Base-by-base conservation (phyloP, 2,888 invertebrate species). In the Eulithis prunata region DNA sequence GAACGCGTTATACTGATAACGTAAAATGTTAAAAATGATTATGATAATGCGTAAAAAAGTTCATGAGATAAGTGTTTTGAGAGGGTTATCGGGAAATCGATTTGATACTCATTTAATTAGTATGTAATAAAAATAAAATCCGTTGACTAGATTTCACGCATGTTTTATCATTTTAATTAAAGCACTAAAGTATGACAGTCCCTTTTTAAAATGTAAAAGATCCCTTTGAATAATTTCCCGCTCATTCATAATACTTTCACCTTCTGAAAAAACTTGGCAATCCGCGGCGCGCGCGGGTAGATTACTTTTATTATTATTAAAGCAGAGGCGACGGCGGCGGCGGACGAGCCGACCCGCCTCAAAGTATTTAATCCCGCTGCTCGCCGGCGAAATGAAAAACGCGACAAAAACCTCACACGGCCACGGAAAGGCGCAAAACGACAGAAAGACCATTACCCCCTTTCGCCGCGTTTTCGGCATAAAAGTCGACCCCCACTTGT, bases 241-340 rank as follows among this genome's bases (percentile, higher is more conserved):
- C 62, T 59, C 68, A 68, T 68, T 68, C 68, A 65, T 68, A 58
- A 64, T 68, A 68, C 67, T 62, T 58, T 64, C 53, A 64, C 68
- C 68, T 64, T 55, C 60, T 62, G 57, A 62, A 68, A 68, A 68
- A 64, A 62, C 62, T 68, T 64, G 55, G 63, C 57, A 46, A 64
- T 68, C 46, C 64, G 72, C 59, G 41, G 61, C 21, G 21, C 21
- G 21, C 21, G 21, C 49, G 58, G 63, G 68, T 66, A 67, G 63
- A 67, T 68, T 69, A 72, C 67, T 64, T 69, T 69, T 66, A 63
- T 67, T 69, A 72, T 64, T 65, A 69, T 72, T 61, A 70, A 72
- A 70, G 38, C 66, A 45, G 46, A 52, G 52, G 38, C 54, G 11
- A 8, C 55, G 28, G 13, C 38, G 11, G 45, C 7, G n/a, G 41